Conservation (phyloP, 2,113 vertebrate genomes). For the Himantopus leucocephalus region DNA sequence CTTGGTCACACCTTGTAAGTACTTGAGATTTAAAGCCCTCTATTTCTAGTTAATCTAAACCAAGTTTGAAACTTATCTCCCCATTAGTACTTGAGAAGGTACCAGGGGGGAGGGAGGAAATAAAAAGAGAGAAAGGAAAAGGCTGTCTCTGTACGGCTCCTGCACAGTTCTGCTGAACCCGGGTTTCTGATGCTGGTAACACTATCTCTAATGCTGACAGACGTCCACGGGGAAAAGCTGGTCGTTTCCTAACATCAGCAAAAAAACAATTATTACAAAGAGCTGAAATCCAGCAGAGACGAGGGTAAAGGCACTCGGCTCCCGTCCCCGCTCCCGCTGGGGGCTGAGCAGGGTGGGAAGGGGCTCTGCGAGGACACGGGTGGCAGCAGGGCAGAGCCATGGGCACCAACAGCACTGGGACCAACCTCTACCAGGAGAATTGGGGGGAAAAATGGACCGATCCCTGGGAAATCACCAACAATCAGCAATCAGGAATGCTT, state of each 20-base stretch:
- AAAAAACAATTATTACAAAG: not conserved
- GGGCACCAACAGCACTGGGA: not conserved
- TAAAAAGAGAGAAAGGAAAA: not conserved
- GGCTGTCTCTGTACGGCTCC: not conserved
- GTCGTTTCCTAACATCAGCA: constrained; percentile 32
- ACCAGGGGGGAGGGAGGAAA: not conserved
- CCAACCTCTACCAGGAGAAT: not conserved
- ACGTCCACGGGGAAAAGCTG: not conserved
- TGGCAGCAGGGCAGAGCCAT: not conserved
- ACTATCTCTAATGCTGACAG: constrained; percentile 44
- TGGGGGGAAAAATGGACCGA: not conserved
- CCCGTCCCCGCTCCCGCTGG: fast-evolving
- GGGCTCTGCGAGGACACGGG: not conserved
- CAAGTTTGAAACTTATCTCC: constrained; percentile 57
- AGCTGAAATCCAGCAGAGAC: not conserved
- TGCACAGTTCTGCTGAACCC: constrained; percentile 41
- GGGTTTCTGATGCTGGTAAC: constrained; percentile 35
- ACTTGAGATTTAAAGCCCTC: constrained; percentile 63
- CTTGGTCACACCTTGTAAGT: constrained; percentile 70
- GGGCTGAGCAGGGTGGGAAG: not conserved
- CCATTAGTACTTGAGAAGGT: constrained; percentile 54
- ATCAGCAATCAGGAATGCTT: not conserved
- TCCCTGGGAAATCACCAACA: not conserved
- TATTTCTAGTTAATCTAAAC: constrained; percentile 65
- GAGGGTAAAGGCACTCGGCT: not conserved